Conservation (phyloP, 2,113 vertebrate genomes). For the Oryzias curvinotus region DNA sequence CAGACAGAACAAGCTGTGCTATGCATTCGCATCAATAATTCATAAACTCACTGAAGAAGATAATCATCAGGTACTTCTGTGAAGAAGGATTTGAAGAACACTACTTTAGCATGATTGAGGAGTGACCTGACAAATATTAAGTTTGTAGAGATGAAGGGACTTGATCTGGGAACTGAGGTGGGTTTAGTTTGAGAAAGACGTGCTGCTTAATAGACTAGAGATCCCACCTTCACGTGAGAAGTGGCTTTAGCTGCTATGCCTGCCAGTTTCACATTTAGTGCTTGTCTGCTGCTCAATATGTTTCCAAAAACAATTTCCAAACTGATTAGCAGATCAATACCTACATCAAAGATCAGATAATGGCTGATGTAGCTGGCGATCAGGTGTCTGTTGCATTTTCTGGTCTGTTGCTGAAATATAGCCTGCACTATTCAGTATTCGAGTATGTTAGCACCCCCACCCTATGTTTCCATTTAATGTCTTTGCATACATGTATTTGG, state of each 20-base stretch:
- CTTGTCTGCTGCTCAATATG: constrained; percentile 32
- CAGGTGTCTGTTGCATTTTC: constrained; percentile 24
- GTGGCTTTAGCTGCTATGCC: constrained; percentile 14
- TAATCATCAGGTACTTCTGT: constrained; percentile 31
- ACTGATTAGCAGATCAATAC: constrained; percentile 66
- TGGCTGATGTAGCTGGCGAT: constrained; percentile 47
- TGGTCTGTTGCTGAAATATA: too few relatives aligned
- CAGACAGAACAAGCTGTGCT: constrained; percentile 1
- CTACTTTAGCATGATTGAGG: constrained; percentile 11
- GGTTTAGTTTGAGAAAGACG: constrained; percentile 5
- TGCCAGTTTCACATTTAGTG: constrained; percentile 46
- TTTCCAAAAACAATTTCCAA: constrained; percentile 38
- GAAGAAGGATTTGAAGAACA: constrained; percentile 23
- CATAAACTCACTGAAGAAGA: constrained; percentile 21
- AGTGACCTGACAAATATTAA: constrained; percentile 9
- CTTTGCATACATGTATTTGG: constrained; percentile 21
- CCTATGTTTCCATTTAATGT: too few relatives aligned
- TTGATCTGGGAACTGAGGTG: background rate
- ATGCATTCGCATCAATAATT: constrained; percentile 39
- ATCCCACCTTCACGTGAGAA: background rate
- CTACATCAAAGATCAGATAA: constrained; percentile 63
- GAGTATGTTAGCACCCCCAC: too few relatives aligned
- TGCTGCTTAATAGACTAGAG: constrained; percentile 2
- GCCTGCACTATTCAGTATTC: too few relatives aligned
- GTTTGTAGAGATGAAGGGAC: constrained; percentile 12